Evolutionary conservation across 1,140 invertebrate genomes (phyloP).

Genomic region (Diuraphis noxia): DNA sequence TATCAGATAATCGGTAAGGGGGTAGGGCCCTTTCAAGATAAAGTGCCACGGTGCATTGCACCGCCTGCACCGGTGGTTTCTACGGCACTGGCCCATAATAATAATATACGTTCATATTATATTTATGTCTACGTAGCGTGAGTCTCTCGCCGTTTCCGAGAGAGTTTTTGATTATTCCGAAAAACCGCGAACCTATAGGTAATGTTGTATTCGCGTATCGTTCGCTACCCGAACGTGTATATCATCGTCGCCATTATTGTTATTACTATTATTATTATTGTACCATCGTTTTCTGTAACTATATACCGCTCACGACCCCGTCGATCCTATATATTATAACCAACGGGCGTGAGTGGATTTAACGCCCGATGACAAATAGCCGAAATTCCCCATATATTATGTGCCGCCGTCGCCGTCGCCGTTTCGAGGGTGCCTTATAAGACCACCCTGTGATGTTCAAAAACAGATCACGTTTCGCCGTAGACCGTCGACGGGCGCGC

Average conservation of each 20-base stretch:
- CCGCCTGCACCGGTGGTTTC: no score
- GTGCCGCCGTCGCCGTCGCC: neutral
- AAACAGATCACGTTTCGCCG: constrained; percentile 47
- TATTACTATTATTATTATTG: neutral
- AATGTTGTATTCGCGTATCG: neutral
- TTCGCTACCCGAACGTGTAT: neutral
- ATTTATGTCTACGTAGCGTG: neutral
- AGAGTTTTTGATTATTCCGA: neutral
- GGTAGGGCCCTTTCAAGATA: no score
- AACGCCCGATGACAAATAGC: constrained; percentile 42
- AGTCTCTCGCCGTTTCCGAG: neutral
- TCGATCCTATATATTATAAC: neutral
- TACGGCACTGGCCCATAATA: no score
- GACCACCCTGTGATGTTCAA: constrained; percentile 2
- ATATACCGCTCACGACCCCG: neutral
- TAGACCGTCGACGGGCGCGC: neutral
- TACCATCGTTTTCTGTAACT: neutral
- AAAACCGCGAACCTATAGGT: neutral
- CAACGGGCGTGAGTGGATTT: neutral
- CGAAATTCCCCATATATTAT: neutral
- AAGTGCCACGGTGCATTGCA: no score
- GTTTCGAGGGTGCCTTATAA: neutral
- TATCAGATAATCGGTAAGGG: no score
- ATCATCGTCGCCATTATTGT: neutral
- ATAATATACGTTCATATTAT: neutral